Percentiles rank a stretch among this genome's conserved stretches.
Evolutionary conservation across 2,797 vertebrate genomes (phyloP).

Genomic region (Mus minutoides): DNA sequence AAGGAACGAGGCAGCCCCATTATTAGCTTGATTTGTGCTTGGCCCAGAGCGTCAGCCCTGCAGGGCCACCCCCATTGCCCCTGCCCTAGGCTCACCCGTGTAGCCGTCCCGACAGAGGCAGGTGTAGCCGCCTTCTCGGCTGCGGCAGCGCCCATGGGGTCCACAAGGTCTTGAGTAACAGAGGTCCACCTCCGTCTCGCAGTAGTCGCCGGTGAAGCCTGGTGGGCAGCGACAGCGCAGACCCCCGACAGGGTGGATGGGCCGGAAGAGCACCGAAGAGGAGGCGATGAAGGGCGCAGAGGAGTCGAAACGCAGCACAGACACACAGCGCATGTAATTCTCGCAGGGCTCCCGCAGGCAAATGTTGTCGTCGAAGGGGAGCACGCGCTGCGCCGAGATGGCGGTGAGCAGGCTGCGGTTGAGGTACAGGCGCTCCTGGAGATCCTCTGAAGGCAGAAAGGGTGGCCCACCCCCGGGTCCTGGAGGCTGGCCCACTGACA

Average conservation of each 20-base stretch:
- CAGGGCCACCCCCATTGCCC: not conserved
- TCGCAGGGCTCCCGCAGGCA: slow-evolving; percentile 97
- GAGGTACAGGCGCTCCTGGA: slow-evolving; percentile 96
- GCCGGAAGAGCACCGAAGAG: slow-evolving; percentile 95
- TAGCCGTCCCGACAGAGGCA: slow-evolving; percentile 94
- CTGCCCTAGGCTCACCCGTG: slow-evolving; percentile 91
- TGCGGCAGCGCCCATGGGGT: slow-evolving; percentile 91
- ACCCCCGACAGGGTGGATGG: slow-evolving; percentile 95
- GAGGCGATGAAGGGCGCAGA: slow-evolving; percentile 96
- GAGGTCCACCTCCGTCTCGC: slow-evolving; percentile 97
- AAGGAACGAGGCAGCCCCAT: slow-evolving; percentile 63
- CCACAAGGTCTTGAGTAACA: slow-evolving; percentile 97
- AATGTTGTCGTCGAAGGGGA: slow-evolving; percentile 98
- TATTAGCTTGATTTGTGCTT: not conserved
- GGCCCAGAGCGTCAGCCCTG: not conserved
- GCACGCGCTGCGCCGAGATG: slow-evolving; percentile 94
- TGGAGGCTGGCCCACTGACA: slow-evolving; percentile 90
- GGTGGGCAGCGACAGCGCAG: slow-evolving; percentile 96
- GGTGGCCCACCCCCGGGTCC: slow-evolving; percentile 76
- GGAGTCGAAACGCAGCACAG: slow-evolving; percentile 96
- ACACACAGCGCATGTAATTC: slow-evolving; percentile 99
- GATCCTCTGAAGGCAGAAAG: slow-evolving; percentile 95
- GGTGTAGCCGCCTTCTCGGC: slow-evolving; percentile 95
- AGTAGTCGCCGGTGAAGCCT: slow-evolving; percentile 97
- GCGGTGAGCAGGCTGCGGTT: slow-evolving; percentile 95